Conservation (phyloP, 2,888 invertebrate genomes). For the Limnephilus marmoratus region DNA sequence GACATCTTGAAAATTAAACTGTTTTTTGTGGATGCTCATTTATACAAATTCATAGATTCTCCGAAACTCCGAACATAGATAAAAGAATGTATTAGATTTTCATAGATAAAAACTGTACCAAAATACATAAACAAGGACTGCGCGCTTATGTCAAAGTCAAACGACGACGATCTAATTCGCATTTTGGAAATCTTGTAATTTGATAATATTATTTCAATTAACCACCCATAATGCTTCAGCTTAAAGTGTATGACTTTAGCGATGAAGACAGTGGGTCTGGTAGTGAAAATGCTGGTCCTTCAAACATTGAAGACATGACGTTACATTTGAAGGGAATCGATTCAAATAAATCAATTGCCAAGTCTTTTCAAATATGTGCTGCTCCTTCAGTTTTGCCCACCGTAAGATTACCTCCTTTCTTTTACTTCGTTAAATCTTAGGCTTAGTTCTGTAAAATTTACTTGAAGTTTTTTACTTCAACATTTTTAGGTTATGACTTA, state of each 20-base stretch:
- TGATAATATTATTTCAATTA: background rate
- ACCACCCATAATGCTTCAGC: conserved; percentile 81
- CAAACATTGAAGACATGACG: conserved; percentile 73
- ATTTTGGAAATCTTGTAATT: background rate
- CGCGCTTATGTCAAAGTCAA: background rate
- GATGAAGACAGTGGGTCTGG: conserved; percentile 82
- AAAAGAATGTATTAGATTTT: background rate
- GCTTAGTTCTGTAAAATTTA: background rate
- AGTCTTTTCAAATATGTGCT: conserved; percentile 84
- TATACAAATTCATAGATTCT: background rate
- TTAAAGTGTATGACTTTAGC: conserved; percentile 86
- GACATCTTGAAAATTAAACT: background rate
- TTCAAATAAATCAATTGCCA: conserved; percentile 79
- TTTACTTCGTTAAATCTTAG: background rate
- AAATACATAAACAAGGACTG: background rate
- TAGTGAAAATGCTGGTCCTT: conserved; percentile 70
- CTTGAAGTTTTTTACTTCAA: background rate
- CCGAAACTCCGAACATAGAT: background rate
- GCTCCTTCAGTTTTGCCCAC: conserved; percentile 91
- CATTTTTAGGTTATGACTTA: background rate
- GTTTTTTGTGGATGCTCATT: background rate
- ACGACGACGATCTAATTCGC: background rate
- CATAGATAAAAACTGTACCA: background rate
- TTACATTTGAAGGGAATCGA: conserved; percentile 78
- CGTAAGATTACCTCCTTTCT: conserved; percentile 72